A percentile compares a stretch with the other conserved stretches of the same genome.
phyloP scores from a whole-genome alignment of 2,113 vertebrate genomes.

The Amphiprion ocellaris region DNA sequence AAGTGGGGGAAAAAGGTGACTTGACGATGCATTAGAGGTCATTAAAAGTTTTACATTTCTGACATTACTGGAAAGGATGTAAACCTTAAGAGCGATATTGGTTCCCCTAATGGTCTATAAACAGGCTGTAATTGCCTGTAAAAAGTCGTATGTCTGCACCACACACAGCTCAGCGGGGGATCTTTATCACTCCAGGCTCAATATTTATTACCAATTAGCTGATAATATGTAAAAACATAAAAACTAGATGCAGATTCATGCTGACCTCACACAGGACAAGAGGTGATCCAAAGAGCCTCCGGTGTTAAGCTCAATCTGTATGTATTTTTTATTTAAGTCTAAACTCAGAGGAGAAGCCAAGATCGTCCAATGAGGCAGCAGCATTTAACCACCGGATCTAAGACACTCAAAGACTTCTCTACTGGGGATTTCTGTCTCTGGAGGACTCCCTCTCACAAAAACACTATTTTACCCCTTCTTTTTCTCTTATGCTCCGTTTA shows the following conservation, averaged over 20 bases:
- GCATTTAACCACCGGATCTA: constrained; percentile 40
- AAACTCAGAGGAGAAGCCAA: neutral
- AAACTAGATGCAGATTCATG: neutral
- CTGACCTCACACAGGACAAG: constrained; percentile 1
- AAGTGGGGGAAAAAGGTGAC: neutral
- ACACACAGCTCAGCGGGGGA: neutral
- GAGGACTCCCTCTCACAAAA: constrained; percentile 25
- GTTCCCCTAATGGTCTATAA: neutral
- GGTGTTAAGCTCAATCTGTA: constrained; percentile 8
- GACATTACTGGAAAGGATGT: constrained; percentile 7
- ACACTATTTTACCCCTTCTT: neutral
- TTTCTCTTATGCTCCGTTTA: constrained; percentile 23
- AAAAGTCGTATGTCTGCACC: constrained; percentile 13
- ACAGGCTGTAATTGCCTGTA: constrained; percentile 13
- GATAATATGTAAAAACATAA: neutral
- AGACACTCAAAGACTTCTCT: constrained; percentile 41
- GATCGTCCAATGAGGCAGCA: no score
- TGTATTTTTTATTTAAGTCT: constrained; percentile 35
- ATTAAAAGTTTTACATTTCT: constrained; percentile 25
- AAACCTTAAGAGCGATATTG: neutral
- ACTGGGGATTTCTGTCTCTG: constrained; percentile 27
- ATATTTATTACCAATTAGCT: constrained; percentile 11
- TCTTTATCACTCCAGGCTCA: constrained; percentile 3
- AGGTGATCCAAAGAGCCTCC: neutral
- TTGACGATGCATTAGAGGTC: constrained; percentile 9